Evolutionary conservation across 2,113 vertebrate species (phyloP).

Genomic region (Nestor notabilis): DNA sequence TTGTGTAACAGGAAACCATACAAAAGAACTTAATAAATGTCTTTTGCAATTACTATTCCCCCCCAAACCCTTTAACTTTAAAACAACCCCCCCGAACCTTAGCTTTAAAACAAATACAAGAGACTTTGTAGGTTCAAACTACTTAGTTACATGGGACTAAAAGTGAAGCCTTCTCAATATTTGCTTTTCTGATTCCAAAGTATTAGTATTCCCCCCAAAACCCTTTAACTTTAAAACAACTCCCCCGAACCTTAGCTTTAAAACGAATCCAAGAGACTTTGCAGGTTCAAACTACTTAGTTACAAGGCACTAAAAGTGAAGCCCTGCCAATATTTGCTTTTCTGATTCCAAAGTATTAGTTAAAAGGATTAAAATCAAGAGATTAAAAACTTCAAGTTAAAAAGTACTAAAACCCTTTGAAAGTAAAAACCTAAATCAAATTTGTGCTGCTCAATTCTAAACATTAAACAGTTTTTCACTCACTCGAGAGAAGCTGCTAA

Average conservation of each 20-base stretch:
- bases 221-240: neutral
- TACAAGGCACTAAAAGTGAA: neutral
- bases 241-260: neutral
- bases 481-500: neutral
- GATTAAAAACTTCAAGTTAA: neutral
- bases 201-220: neutral
- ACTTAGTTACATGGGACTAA: neutral
- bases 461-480: neutral
- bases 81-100: neutral
- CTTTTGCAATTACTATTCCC: neutral
- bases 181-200: neutral
- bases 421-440: neutral
- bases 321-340: conserved; percentile 6
- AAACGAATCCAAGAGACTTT: neutral
- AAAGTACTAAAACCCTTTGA: neutral
- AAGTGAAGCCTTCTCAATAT: neutral
- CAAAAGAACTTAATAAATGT: neutral
- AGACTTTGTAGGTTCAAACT: neutral
- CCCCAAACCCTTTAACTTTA: neutral
- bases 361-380: conserved; percentile 26
- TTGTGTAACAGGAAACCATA: neutral
- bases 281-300: neutral
- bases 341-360: neutral
- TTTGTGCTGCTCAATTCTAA: neutral
- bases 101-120: neutral